phyloP scores from a whole-genome alignment of 2,797 vertebrate species.

The Myripristis jacobus region DNA sequence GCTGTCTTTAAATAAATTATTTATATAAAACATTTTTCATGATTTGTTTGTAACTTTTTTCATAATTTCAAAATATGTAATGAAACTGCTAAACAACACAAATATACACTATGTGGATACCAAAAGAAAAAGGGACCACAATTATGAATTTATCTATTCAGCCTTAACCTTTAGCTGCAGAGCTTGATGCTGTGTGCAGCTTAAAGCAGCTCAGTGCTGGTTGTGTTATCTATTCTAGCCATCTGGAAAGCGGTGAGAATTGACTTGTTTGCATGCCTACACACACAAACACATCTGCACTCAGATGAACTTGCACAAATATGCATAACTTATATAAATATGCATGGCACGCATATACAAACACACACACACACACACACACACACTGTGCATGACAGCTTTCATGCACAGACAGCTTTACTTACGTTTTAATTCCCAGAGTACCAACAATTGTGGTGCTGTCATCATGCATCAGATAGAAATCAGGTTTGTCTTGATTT shows the following conservation, averaged over 20 bases:
- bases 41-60: no score
- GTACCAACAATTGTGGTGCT: no score
- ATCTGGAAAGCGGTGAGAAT: neutral
- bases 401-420: neutral
- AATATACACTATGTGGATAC: neutral
- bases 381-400: neutral
- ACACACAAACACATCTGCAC: neutral
- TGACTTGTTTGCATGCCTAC: neutral
- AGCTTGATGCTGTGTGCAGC: no score
- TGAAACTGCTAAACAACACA: neutral
- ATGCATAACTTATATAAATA: neutral
- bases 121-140: neutral
- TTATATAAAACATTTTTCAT: neutral
- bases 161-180: neutral
- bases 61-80: no score
- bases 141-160: neutral
- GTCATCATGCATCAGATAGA: constrained; percentile 15
- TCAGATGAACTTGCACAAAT: neutral
- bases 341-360: neutral
- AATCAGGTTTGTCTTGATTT: constrained; percentile 16
- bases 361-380: constrained; percentile 15
- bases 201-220: no score
- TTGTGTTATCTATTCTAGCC: constrained; percentile 3
- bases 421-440: neutral
- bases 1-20: constrained; percentile 53